These are phyloP conservation scores for Menura novaehollandiae DNA, from an alignment of 2,113 vertebrate genomes.

Conservation along the genomic window DNA sequence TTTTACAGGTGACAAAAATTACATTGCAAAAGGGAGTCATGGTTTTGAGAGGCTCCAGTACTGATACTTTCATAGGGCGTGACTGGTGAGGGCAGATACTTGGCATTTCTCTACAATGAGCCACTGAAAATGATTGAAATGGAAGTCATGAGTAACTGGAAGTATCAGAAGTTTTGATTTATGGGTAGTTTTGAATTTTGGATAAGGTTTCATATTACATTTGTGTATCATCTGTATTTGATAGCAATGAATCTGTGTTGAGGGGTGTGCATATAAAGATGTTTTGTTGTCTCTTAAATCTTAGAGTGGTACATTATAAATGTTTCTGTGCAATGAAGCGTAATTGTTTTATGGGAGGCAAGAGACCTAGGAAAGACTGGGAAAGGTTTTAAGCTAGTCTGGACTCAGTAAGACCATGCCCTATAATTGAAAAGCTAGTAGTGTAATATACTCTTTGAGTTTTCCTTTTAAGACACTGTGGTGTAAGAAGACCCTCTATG, in stretches of 20 bases:
- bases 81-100: neutral
- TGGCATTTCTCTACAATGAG: neutral
- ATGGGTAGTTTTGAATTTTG: neutral
- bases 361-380: neutral
- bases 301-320: neutral
- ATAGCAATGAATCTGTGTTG: neutral
- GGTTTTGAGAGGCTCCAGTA: neutral
- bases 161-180: neutral
- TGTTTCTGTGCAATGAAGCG: neutral
- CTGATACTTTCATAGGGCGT: accelerated
- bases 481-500: neutral
- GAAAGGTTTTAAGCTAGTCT: neutral
- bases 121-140: neutral
- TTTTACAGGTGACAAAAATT: neutral
- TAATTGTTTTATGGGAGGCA: neutral
- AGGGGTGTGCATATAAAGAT: neutral
- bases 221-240: neutral
- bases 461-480: neutral
- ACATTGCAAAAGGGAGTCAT: neutral
- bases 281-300: neutral
- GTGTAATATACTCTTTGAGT: neutral
- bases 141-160: neutral
- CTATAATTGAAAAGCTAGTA: neutral
- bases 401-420: neutral
- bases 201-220: neutral